Conservation (phyloP, 2,888 invertebrate genomes). For the Cenopis cana region DNA sequence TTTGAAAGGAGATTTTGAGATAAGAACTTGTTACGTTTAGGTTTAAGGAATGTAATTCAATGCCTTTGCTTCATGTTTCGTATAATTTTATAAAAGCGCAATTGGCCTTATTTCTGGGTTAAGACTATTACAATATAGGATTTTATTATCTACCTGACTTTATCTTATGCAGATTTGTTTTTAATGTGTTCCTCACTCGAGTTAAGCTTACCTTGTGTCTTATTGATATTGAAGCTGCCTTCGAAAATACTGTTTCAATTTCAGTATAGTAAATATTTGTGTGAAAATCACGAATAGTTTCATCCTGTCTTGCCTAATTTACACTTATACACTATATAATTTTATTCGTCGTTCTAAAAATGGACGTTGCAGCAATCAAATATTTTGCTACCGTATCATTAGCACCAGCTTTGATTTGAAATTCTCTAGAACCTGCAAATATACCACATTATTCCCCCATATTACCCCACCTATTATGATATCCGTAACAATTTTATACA, state of each 20-base stretch:
- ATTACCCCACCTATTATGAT: constrained; percentile 36
- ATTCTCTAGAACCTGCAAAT: constrained; percentile 31
- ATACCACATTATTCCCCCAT: constrained; percentile 29
- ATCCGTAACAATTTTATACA: constrained; percentile 59
- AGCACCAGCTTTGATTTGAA: constrained; percentile 23
- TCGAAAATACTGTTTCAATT: too few species aligned
- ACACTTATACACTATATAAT: background rate
- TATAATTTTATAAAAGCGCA: constrained; percentile 1
- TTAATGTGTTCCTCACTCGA: too few species aligned
- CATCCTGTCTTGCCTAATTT: background rate
- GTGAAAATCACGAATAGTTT: background rate
- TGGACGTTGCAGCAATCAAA: background rate
- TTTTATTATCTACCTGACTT: too few species aligned
- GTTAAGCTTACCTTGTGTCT: too few species aligned
- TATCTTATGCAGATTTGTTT: too few species aligned
- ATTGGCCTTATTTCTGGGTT: background rate
- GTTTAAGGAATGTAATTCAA: constrained; percentile 28
- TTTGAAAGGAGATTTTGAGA: constrained; percentile 37
- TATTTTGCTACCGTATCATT: background rate
- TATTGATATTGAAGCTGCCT: too few species aligned
- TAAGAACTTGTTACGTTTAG: constrained; percentile 29
- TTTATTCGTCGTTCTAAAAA: background rate
- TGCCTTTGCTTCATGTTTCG: constrained; percentile 8
- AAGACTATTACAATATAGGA: too few species aligned
- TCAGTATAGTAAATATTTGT: too few species aligned